These are phyloP conservation scores for Hippopotamyrus pictus DNA, from an alignment of 2,797 vertebrate genomes.

Conservation along the genomic window DNA sequence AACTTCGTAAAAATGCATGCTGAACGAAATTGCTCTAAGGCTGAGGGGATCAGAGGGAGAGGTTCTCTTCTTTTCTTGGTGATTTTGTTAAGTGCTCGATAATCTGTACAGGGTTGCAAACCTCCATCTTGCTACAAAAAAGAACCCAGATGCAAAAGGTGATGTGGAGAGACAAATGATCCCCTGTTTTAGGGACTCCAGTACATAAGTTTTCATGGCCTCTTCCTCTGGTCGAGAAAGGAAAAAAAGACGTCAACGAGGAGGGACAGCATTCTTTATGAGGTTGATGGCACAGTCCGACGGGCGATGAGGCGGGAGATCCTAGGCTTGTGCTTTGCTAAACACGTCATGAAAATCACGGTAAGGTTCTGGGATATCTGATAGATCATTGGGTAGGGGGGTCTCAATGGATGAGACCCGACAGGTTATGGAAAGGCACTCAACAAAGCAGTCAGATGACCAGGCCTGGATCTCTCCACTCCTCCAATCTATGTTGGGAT, in stretches of 20 bases:
- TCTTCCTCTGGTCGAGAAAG: not conserved
- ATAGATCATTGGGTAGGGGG: not conserved
- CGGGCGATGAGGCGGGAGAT: not conserved
- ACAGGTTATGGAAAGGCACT: not conserved
- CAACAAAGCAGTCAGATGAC: not conserved
- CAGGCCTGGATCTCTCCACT: too few relatives aligned
- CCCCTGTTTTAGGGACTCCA: not conserved
- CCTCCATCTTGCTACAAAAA: not conserved
- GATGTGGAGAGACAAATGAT: not conserved
- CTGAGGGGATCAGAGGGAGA: not conserved
- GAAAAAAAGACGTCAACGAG: not conserved
- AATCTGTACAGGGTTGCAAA: not conserved
- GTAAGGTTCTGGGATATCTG: not conserved
- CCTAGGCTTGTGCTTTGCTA: not conserved
- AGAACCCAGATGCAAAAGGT: not conserved
- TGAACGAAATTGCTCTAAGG: not conserved
- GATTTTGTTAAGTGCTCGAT: not conserved
- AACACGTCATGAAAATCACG: not conserved
- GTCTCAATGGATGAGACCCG: not conserved
- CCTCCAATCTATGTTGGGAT: too few relatives aligned
- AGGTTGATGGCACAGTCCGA: not conserved
- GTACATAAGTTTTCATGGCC: not conserved
- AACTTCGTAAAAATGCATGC: not conserved
- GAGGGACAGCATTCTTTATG: not conserved
- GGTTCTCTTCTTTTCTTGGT: not conserved